These are phyloP conservation scores for Melanostoma scalare DNA, from an alignment of 2,888 invertebrate species.

Conservation along the genomic window DNA sequence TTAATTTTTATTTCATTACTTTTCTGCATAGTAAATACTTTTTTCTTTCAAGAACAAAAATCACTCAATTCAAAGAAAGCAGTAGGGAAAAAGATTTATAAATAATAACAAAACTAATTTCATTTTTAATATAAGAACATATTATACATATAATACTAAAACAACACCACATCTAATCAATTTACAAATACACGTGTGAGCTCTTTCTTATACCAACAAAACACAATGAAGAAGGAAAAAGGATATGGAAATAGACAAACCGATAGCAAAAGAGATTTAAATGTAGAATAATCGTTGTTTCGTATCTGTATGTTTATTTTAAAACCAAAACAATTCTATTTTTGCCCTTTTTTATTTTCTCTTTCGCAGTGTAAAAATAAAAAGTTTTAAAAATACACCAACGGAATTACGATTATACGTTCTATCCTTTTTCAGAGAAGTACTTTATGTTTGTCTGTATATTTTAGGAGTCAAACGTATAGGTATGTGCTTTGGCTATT, in stretches of 20 bases:
- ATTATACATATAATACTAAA: no score
- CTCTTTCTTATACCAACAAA: background rate
- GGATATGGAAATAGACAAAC: slow-evolving; percentile 57
- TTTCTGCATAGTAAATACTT: no score
- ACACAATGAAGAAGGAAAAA: slow-evolving; percentile 15
- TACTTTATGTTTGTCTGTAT: slow-evolving; percentile 8
- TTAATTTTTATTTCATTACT: no score
- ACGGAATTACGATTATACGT: background rate
- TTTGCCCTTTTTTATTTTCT: slow-evolving; percentile 13
- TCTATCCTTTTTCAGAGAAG: background rate
- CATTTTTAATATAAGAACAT: no score
- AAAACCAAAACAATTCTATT: slow-evolving; percentile 31
- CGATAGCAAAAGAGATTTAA: slow-evolving; percentile 37
- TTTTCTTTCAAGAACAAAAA: no score
- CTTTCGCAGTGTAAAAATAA: slow-evolving; percentile 1
- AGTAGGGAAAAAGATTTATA: no score
- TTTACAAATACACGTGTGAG: background rate
- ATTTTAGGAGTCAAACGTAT: slow-evolving; percentile 1
- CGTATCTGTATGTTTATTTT: slow-evolving; percentile 42
- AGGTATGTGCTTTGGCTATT: slow-evolving; percentile 26
- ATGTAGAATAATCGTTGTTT: slow-evolving; percentile 52
- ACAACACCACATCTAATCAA: no score
- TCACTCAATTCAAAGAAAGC: no score
- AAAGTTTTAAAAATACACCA: background rate
- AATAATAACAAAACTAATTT: no score